phyloP scores from a whole-genome alignment of 1,140 invertebrate genomes.

The Drosophila saltans region DNA sequence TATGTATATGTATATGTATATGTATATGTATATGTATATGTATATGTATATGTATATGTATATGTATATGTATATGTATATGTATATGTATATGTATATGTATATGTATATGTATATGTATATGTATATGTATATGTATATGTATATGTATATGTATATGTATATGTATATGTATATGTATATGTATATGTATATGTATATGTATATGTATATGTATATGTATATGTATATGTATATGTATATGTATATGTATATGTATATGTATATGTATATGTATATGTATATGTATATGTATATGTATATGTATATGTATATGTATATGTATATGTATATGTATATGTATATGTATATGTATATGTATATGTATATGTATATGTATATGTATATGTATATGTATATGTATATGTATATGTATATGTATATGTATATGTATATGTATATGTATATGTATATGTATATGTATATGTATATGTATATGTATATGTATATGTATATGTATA shows the following conservation, averaged over 20 bases:
- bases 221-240: constrained; percentile 49
- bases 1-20: too few relatives aligned
- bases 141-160: too few relatives aligned
- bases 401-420: constrained; percentile 5
- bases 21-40: too few relatives aligned
- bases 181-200: too few relatives aligned
- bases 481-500: constrained; percentile 37
- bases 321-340: constrained; percentile 35
- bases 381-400: constrained; percentile 20
- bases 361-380: constrained; percentile 11
- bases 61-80: too few relatives aligned
- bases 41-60: too few relatives aligned
- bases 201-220: too few relatives aligned
- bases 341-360: neutral
- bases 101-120: too few relatives aligned
- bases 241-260: constrained; percentile 30
- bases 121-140: too few relatives aligned
- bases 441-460: constrained; percentile 13
- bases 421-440: constrained; percentile 34
- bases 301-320: constrained; percentile 14
- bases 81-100: too few relatives aligned
- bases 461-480: constrained; percentile 9
- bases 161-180: too few relatives aligned
- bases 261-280: neutral
- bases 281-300: constrained; percentile 28